Conservation (phyloP, 2,797 vertebrate species). For the Trichosurus vulpecula region DNA sequence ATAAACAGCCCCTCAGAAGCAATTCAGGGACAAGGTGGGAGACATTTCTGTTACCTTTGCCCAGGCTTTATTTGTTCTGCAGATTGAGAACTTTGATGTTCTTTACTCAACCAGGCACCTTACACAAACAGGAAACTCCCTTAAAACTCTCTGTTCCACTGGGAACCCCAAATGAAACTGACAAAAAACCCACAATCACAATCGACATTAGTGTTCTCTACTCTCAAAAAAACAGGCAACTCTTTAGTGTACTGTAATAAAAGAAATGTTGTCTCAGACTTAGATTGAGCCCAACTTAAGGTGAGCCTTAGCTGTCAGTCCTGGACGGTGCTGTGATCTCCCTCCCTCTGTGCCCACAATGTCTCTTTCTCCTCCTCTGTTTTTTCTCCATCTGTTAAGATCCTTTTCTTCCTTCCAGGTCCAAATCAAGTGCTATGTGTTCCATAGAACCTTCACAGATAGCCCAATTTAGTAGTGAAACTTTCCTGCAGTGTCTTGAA, state of each 20-base stretch:
- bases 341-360: not conserved
- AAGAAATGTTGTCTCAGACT: not conserved
- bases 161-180: constrained; percentile 65
- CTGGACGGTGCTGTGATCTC: not conserved
- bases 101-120: constrained; percentile 75
- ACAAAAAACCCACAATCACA: constrained; percentile 44
- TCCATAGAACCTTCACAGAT: not conserved
- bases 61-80: constrained; percentile 76
- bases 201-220: constrained; percentile 36
- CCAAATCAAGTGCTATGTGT: not conserved
- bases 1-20: constrained; percentile 70
- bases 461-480: not conserved
- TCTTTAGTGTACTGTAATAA: not conserved
- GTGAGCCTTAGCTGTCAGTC: not conserved
- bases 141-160: constrained; percentile 75
- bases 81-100: constrained; percentile 75
- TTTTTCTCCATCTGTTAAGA: not conserved
- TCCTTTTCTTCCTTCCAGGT: not conserved
- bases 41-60: constrained; percentile 75
- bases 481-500: not conserved
- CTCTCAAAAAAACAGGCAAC: not conserved
- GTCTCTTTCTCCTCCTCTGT: not conserved
- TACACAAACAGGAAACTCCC: constrained; percentile 73
- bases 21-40: constrained; percentile 66
- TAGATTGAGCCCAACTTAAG: not conserved